Evolutionary conservation across 2,888 invertebrate species (phyloP).

Genomic region (Tipula vernalis): DNA sequence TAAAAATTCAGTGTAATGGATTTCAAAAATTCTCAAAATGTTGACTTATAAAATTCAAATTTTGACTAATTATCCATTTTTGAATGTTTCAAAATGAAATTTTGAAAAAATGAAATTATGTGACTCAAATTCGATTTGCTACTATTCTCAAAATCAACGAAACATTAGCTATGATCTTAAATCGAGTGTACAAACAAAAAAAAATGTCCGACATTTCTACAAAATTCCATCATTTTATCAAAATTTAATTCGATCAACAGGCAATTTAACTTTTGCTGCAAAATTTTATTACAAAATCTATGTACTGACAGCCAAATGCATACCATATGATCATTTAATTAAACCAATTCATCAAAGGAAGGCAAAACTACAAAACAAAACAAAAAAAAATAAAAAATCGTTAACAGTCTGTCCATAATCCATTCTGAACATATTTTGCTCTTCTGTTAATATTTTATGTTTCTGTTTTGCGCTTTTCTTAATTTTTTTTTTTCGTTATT

Average conservation of each 20-base stretch:
- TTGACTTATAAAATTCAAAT: too few species aligned
- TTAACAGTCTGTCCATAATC: not conserved
- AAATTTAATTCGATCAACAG: not conserved
- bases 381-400: not conserved
- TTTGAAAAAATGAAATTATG: too few species aligned
- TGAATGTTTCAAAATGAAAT: too few species aligned
- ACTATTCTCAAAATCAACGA: too few species aligned
- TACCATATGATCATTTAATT: slow-evolving; percentile 4
- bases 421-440: not conserved
- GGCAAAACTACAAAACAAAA: not conserved
- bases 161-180: too few species aligned
- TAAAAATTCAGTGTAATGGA: too few species aligned
- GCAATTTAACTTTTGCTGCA: not conserved
- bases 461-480: not conserved
- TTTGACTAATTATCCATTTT: too few species aligned
- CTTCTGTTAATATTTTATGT: not conserved
- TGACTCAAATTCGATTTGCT: too few species aligned
- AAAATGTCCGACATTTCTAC: too few species aligned
- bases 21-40: too few species aligned
- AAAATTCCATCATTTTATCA: not conserved
- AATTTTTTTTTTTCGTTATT: not conserved
- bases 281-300: not conserved
- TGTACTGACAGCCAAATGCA: not conserved
- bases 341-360: not conserved
- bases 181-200: too few species aligned